Percentiles rank a stretch among this genome's conserved stretches.
phyloP scores from a whole-genome alignment of 1,140 invertebrate species.

The Dendrolimus punctatus region DNA sequence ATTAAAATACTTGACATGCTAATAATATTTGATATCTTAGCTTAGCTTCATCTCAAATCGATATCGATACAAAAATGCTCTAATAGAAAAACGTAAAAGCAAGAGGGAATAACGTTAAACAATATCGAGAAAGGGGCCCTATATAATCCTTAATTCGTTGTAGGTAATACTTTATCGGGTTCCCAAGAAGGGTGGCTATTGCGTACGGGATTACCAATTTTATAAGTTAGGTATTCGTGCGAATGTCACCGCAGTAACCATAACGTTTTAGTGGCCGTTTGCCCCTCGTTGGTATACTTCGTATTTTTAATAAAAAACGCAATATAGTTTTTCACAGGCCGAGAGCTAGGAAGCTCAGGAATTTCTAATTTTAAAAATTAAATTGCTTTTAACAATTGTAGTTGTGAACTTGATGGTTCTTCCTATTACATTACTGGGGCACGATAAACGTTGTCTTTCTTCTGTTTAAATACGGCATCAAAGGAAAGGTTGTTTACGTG shows the following conservation, averaged over 20 bases:
- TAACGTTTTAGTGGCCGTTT: constrained; percentile 67
- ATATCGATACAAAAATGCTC: constrained; percentile 4
- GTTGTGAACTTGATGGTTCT: constrained; percentile 6
- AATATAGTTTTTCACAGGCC: constrained; percentile 59
- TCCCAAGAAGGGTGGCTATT: constrained; percentile 32
- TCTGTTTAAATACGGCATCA: too few species aligned
- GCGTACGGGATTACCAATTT: constrained; percentile 55
- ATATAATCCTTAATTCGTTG: constrained; percentile 36
- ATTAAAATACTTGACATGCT: neutral
- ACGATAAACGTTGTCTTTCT: too few species aligned
- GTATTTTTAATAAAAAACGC: constrained; percentile 68
- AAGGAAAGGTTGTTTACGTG: too few species aligned
- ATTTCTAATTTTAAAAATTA: constrained; percentile 62
- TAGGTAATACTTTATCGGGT: constrained; percentile 42
- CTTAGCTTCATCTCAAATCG: neutral
- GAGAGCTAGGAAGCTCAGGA: constrained; percentile 37
- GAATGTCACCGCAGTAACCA: constrained; percentile 66
- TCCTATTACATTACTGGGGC: constrained; percentile 3
- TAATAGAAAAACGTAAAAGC: constrained; percentile 17
- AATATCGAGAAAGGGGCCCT: constrained; percentile 17
- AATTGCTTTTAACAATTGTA: constrained; percentile 44
- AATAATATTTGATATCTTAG: constrained; percentile 1
- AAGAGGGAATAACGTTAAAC: constrained; percentile 21
- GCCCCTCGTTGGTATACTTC: constrained; percentile 57
- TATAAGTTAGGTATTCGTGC: constrained; percentile 64